Conservation (phyloP, 2,888 invertebrate genomes). For the Steromphala cineraria region DNA sequence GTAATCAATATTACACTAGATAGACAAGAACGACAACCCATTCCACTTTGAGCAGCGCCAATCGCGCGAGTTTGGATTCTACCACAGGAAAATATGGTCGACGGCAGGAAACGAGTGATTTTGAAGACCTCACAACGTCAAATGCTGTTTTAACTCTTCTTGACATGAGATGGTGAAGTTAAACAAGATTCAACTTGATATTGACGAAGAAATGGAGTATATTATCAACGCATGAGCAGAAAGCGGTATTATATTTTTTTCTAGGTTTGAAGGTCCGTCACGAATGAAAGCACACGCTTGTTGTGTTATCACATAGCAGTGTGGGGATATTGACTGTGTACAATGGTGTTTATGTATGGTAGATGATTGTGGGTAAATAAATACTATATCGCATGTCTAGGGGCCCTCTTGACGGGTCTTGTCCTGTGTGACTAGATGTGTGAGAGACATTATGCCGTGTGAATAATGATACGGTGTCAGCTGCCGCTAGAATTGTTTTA, state of each 20-base stretch:
- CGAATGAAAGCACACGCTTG: background rate
- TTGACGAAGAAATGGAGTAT: no score
- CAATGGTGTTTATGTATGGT: background rate
- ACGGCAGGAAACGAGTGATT: conserved; percentile 1
- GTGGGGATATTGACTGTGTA: background rate
- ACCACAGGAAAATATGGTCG: background rate
- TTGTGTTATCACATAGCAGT: background rate
- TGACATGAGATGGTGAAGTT: background rate
- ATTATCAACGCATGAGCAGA: background rate
- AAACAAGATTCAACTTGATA: no score
- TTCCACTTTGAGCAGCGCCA: background rate
- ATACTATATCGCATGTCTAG: background rate
- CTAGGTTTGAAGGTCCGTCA: background rate
- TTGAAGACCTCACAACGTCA: background rate
- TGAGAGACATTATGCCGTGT: background rate
- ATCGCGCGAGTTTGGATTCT: background rate
- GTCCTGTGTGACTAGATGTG: background rate
- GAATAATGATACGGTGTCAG: background rate
- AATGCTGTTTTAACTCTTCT: background rate
- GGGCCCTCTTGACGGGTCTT: background rate
- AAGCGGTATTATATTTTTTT: background rate
- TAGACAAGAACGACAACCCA: background rate
- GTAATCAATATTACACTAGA: background rate
- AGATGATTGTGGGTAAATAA: background rate
- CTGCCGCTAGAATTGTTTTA: background rate